phyloP scores from a whole-genome alignment of 1,140 invertebrate genomes.

The Cyrtorhinus lividipennis region DNA sequence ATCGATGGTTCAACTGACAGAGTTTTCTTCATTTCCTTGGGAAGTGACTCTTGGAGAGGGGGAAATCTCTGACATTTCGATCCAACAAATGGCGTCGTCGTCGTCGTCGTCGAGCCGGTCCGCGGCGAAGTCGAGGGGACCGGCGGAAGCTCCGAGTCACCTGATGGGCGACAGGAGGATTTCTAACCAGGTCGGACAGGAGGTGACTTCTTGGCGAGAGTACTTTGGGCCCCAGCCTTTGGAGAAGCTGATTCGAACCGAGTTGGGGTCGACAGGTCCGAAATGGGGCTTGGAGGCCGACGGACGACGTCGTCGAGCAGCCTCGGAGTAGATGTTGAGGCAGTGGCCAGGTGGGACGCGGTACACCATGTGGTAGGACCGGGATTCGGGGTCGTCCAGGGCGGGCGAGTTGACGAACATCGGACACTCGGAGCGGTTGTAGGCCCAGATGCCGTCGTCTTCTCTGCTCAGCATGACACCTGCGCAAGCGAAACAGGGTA shows the following conservation, averaged over 20 bases:
- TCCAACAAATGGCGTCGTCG: neutral
- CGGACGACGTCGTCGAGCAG: slow-evolving; percentile 28
- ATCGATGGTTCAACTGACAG: neutral
- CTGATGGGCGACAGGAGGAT: slow-evolving; percentile 61
- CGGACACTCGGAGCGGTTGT: slow-evolving; percentile 68
- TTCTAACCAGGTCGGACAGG: slow-evolving; percentile 84
- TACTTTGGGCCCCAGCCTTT: slow-evolving; percentile 86
- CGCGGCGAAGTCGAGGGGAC: neutral
- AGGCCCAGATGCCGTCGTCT: slow-evolving; percentile 67
- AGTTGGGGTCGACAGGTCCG: slow-evolving; percentile 65
- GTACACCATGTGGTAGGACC: slow-evolving; percentile 47
- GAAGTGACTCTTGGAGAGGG: neutral
- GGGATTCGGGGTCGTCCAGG: slow-evolving; percentile 50
- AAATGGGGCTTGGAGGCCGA: slow-evolving; percentile 26
- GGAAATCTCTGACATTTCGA: slow-evolving; percentile 5
- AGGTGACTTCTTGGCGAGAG: slow-evolving; percentile 65
- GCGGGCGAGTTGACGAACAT: slow-evolving; percentile 80
- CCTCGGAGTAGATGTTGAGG: slow-evolving; percentile 64
- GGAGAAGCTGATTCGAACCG: slow-evolving; percentile 74
- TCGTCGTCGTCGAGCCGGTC: neutral
- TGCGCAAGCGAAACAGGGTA: too few relatives aligned
- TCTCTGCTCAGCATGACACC: slow-evolving; percentile 65
- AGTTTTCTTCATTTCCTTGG: neutral
- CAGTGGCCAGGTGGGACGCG: slow-evolving; percentile 67
- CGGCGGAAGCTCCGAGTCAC: slow-evolving; percentile 34